A percentile compares a stretch with the other conserved stretches of the same genome.
Evolutionary conservation across 1,140 invertebrate genomes (phyloP).

Genomic region (Cylas formicarius): DNA sequence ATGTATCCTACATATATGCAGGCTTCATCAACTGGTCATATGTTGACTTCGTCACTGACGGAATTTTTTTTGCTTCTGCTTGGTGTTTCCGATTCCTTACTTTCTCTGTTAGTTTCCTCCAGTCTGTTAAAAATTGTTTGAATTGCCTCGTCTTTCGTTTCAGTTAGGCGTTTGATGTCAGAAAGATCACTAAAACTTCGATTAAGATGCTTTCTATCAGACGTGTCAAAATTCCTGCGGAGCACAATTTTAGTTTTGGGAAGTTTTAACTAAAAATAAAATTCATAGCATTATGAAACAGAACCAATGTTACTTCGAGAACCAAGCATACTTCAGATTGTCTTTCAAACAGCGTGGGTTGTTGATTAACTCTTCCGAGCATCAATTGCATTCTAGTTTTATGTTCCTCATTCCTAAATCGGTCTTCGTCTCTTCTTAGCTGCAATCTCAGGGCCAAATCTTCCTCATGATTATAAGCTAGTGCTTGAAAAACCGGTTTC

Average conservation of each 20-base stretch:
- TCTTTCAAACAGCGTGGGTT: slow-evolving; percentile 62
- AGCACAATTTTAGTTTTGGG: slow-evolving; percentile 32
- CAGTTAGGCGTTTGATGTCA: slow-evolving; percentile 18
- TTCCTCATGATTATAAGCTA: slow-evolving; percentile 60
- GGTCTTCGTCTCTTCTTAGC: slow-evolving; percentile 57
- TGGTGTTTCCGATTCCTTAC: slow-evolving; percentile 6
- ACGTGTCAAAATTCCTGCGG: slow-evolving; percentile 29
- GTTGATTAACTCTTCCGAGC: slow-evolving; percentile 58
- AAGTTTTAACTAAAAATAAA: slow-evolving; percentile 26
- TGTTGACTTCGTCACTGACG: too few species aligned
- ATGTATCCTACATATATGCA: too few species aligned
- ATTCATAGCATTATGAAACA: neutral
- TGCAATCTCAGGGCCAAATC: slow-evolving; percentile 58
- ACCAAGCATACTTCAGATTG: slow-evolving; percentile 51
- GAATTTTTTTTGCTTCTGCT: too few species aligned
- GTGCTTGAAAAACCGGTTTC: slow-evolving; percentile 60
- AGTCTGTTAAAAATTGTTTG: slow-evolving; percentile 24
- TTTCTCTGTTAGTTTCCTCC: slow-evolving; percentile 13
- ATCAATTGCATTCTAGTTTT: slow-evolving; percentile 63
- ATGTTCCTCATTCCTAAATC: slow-evolving; percentile 57
- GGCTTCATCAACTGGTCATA: too few species aligned
- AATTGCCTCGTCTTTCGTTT: slow-evolving; percentile 33
- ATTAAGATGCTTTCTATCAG: slow-evolving; percentile 16
- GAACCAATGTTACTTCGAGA: neutral
- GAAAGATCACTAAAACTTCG: slow-evolving; percentile 26